These are phyloP conservation scores for Tetrapedia diversipes DNA, from an alignment of 2,888 invertebrate species.

Conservation along the genomic window DNA sequence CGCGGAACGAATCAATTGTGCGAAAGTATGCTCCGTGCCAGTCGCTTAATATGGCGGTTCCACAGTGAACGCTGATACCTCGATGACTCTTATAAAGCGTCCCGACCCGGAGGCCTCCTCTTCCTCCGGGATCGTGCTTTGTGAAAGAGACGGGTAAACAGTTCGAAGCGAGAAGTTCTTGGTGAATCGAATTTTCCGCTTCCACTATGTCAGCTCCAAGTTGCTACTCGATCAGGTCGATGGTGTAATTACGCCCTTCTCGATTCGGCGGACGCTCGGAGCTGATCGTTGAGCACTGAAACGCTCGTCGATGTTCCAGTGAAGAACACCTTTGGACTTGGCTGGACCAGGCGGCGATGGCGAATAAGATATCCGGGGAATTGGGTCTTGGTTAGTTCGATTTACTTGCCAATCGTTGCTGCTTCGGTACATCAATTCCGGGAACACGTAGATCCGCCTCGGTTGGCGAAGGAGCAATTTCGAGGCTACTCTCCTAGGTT, in stretches of 20 bases:
- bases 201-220: constrained; percentile 30
- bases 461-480: too few relatives aligned
- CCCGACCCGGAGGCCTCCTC: not conserved
- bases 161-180: constrained; percentile 17
- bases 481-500: too few relatives aligned
- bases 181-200: constrained; percentile 44
- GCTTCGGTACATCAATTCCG: too few relatives aligned
- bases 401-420: not conserved
- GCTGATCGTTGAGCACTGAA: not conserved
- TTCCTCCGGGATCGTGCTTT: not conserved
- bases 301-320: not conserved
- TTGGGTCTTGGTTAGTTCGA: too few relatives aligned
- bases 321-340: not conserved
- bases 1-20: constrained; percentile 65
- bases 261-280: not conserved
- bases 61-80: constrained; percentile 32
- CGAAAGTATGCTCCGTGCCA: constrained; percentile 55
- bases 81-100: constrained; percentile 38
- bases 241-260: constrained; percentile 32
- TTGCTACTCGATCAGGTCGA: constrained; percentile 23
- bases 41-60: constrained; percentile 59
- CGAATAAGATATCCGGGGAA: not conserved
- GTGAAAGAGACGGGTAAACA: constrained; percentile 30
- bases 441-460: too few relatives aligned
- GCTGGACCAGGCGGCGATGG: too few relatives aligned